Percentiles rank a stretch among this genome's conserved stretches.
phyloP scores from a whole-genome alignment of 37 sponge, comb jelly and placozoan genomes.

The Haliclona indistincta region DNA sequence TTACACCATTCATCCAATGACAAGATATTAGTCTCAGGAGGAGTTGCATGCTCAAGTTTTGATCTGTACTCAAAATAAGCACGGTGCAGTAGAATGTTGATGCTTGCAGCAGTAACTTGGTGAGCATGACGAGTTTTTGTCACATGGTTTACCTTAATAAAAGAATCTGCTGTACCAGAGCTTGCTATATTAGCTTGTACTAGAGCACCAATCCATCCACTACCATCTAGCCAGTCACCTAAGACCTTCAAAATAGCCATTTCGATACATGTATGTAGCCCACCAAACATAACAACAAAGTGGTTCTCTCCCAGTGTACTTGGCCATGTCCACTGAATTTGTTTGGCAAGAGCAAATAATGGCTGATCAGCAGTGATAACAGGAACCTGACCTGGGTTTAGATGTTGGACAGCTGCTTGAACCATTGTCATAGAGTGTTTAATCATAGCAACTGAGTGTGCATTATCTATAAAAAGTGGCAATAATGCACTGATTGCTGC shows the following conservation, averaged over 20 bases:
- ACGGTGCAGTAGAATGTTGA: conserved; percentile 8
- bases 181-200: conserved; percentile 32
- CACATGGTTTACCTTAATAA: conserved; percentile 26
- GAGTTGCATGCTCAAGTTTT: background rate
- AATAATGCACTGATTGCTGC: conserved; percentile 30
- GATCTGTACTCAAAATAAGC: conserved; percentile 18
- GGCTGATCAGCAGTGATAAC: background rate
- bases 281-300: conserved; percentile 52
- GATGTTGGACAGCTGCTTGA: conserved; percentile 25
- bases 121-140: conserved; percentile 34
- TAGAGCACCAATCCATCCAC: conserved; percentile 19
- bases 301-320: conserved; percentile 16
- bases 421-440: conserved; percentile 27
- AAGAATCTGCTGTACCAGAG: conserved; percentile 33
- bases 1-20: conserved; percentile 1
- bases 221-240: conserved; percentile 32
- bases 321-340: conserved; percentile 29
- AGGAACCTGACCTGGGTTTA: conserved; percentile 17
- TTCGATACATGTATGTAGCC: conserved; percentile 1
- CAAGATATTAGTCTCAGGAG: background rate
- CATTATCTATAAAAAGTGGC: conserved; percentile 31
- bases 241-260: conserved; percentile 7
- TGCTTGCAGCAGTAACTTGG: conserved; percentile 25
- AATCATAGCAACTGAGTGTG: conserved; percentile 34
- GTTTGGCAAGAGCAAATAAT: conserved; percentile 15